Percentiles rank a stretch among this genome's conserved stretches.
These are phyloP conservation scores for Parambassis ranga DNA, from an alignment of 2,797 vertebrate genomes.

Conservation along the genomic window DNA sequence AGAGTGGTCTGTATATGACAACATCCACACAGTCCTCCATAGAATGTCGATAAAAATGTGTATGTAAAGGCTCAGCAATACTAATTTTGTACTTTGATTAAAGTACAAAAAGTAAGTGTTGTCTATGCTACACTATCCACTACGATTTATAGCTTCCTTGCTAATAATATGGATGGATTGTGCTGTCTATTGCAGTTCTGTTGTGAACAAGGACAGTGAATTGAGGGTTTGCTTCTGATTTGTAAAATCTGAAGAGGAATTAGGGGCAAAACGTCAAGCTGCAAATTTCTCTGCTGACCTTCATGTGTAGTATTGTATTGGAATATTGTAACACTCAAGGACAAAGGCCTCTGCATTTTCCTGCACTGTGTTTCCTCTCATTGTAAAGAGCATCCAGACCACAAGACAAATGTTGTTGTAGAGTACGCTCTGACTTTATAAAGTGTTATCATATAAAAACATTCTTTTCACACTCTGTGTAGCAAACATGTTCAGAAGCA, in stretches of 20 bases:
- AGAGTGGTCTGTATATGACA: too few species aligned
- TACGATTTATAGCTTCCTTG: too few species aligned
- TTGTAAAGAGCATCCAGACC: not conserved
- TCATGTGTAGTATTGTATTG: not conserved
- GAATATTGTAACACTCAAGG: not conserved
- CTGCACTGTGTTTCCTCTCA: not conserved
- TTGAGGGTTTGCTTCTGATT: too few species aligned
- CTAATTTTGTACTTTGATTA: too few species aligned
- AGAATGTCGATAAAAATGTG: too few species aligned
- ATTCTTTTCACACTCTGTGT: not conserved
- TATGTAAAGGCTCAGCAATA: too few species aligned
- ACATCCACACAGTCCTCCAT: too few species aligned
- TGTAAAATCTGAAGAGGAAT: not conserved
- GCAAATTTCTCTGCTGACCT: not conserved
- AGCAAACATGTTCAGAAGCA: not conserved
- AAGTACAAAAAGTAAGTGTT: too few species aligned
- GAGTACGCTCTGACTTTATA: not conserved
- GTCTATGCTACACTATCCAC: too few species aligned
- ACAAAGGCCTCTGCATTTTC: not conserved
- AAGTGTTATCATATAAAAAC: not conserved
- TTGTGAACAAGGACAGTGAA: not conserved
- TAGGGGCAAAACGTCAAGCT: not conserved
- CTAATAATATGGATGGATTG: too few species aligned
- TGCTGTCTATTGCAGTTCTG: not conserved
- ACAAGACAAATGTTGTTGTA: not conserved